A percentile compares a stretch with the other conserved stretches of the same genome.
These are phyloP conservation scores for Scolopax bukidnonensis DNA, from an alignment of 2,797 vertebrate genomes.

Conservation along the genomic window DNA sequence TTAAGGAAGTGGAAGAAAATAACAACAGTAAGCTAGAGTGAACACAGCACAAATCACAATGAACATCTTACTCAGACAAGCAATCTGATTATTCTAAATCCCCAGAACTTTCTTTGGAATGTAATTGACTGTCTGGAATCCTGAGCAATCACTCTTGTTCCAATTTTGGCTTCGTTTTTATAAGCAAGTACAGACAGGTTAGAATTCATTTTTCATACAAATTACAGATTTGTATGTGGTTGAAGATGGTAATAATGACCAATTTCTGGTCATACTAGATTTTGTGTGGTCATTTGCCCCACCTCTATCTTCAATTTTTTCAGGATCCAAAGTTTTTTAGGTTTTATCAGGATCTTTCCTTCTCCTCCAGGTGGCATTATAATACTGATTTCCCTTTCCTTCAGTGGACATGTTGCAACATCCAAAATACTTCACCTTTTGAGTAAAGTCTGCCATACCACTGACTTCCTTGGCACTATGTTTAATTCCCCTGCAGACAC, in stretches of 20 bases:
- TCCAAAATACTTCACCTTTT: constrained; percentile 10
- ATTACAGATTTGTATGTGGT: neutral
- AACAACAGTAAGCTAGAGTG: neutral
- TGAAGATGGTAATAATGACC: neutral
- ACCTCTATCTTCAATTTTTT: neutral
- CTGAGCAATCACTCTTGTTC: neutral
- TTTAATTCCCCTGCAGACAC: neutral
- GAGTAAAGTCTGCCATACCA: neutral
- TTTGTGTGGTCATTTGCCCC: neutral
- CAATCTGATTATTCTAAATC: neutral
- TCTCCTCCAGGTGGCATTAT: constrained; percentile 42
- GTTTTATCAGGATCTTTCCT: neutral
- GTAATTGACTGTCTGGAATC: neutral
- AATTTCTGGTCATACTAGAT: neutral
- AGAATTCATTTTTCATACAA: neutral
- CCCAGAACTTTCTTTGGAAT: neutral
- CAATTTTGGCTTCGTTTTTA: neutral
- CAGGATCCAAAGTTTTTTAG: neutral
- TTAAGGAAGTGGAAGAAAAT: neutral
- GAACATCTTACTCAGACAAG: neutral
- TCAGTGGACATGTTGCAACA: neutral
- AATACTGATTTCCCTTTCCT: neutral
- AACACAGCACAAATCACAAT: neutral
- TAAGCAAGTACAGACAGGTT: neutral
- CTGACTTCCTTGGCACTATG: neutral